Base-by-base conservation (phyloP, 1,140 invertebrate genomes). In the Lasaia peninsularis region DNA sequence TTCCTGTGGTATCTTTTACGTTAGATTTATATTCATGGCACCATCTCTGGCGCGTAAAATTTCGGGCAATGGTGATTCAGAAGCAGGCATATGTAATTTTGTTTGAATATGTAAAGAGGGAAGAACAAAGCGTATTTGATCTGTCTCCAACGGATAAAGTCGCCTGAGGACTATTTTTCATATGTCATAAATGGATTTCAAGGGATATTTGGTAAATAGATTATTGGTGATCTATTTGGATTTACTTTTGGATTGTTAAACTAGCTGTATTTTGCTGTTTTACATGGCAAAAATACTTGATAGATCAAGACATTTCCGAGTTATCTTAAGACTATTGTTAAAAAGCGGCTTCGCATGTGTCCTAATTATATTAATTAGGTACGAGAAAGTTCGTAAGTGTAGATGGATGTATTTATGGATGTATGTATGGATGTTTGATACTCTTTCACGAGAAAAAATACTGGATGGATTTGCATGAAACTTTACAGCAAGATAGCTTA, bases 11-110 rank as follows among this genome's bases (percentile, higher is more conserved):
- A 76, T 83, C 79, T 81, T 80, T 86, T 83, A 85, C 82, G 80
- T 83, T 86, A 86, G 80, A 88, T 88, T 88, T 88, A 88, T 88
- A 88, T 88, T 88, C 85, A 88, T 88, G 81, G 79, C 83, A 85
- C 78, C 84, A 86, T 86, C 82, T 87, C 78, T 60, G 67, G 67
- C 78, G 76, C 85, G 85, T 86, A 88, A 88, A 88, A 88, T 86
- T 88, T 88, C 82, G 81, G 81, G 74, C 78, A 76, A 83, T 80
- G 81, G 80, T 82, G 80, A 88, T 86, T 76, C 80, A 69, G 81
- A 80, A 83, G 75, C 79, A 77, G 77, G 85, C 85, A 88, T 88
- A 88, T 85, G 85, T 88, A 88, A 88, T 88, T 86, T 85, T 88
- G 83, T 88, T 88, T 88, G 83, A 86, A 88, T 86, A 88, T 86